Conservation (phyloP, 2,113 vertebrate species). For the Nycticebus coucang region DNA sequence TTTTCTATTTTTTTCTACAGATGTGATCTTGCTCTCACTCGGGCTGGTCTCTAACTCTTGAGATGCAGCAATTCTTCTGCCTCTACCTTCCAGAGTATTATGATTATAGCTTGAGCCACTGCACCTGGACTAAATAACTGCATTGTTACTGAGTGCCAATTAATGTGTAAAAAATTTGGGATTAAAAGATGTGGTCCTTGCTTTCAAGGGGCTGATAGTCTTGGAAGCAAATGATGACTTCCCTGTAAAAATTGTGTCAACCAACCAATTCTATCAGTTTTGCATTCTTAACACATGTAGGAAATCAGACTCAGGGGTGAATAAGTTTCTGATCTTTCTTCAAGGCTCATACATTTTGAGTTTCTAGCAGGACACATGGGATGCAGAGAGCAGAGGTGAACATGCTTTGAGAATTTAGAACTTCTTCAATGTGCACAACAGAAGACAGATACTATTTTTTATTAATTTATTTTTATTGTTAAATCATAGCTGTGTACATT, state of each 20-base stretch:
- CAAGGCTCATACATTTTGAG: neutral
- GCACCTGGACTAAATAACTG: no score
- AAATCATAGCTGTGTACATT: no score
- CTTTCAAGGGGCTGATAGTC: slow-evolving; percentile 63
- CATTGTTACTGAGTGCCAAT: slow-evolving; percentile 17
- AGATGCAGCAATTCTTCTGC: no score
- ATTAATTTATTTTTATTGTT: neutral
- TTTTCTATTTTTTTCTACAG: no score
- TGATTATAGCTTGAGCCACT: no score
- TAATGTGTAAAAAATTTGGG: slow-evolving; percentile 14
- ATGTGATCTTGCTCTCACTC: no score
- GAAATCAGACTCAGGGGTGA: neutral
- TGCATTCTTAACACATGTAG: neutral
- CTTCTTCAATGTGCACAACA: neutral
- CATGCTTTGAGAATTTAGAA: neutral
- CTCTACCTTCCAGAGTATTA: no score
- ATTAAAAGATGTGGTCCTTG: slow-evolving; percentile 49
- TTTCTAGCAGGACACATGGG: neutral
- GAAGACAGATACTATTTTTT: neutral
- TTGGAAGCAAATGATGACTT: slow-evolving; percentile 47
- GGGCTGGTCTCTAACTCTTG: no score
- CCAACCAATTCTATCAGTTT: neutral
- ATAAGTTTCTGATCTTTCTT: neutral
- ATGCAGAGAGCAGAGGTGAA: neutral
- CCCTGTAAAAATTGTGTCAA: slow-evolving; percentile 10